Evolutionary conservation across 2,888 invertebrate species (phyloP), one percentile per base, ranked within the genome.

Genomic region (Napeogenes sylphis): DNA sequence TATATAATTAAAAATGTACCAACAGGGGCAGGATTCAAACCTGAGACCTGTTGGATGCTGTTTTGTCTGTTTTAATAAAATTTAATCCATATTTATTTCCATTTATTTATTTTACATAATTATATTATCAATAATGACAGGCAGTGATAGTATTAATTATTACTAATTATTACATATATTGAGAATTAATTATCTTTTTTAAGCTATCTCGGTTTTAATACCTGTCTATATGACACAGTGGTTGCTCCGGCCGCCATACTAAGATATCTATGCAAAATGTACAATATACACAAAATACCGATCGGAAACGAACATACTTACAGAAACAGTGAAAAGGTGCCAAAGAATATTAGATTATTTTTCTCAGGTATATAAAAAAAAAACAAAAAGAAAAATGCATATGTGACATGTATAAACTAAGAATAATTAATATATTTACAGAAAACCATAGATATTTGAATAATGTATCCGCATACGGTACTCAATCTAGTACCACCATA

Each of bases 201-300:
- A 80, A 91, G 91, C 64, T 84, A 89, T 72, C 92, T 90, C 56
- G 96, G 96, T 0, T 95, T 96, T 77, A 91, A 92, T 72, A 87
- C 94, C 0, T 96, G 95, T 78, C 74, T 95, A 38, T 84, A 92
- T 55, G 93, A 94, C 51, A 86, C 94, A 0, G 85, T 96, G 55
- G 91, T 93, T 0, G 95, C 94, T 0, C 96, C 96, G 0, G 90
- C 91, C 35, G 92, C 95, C 0, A 92, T 96, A 45, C 83, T 94
- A 67, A 92, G 93, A 21, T 96, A 94, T 77, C 82, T 97, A 42
- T 94, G 95, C 73, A 86, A 85, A 30, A 92, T 92, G 58, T 94
- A 94, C 80, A 77, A 82, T 2, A 85, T 96, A 14, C 93, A 96
- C 73, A 91, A 90, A 58, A 94, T 96, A 74, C 95, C 96, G 0